Percentiles rank a stretch among this genome's conserved stretches.
Evolutionary conservation across 1,140 invertebrate genomes (phyloP).

Genomic region (Caenorhabditis elegans): WBcel235 BX284605.5:6933501-6934000

Average conservation of each 20-base stretch:
- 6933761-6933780: constrained; percentile 53
- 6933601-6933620: constrained; percentile 74
- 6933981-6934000: not conserved
- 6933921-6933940: not conserved
- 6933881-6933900: not conserved
- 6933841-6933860: not conserved
- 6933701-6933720: not conserved
- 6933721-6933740: not conserved
- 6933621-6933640: constrained; percentile 76
- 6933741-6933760: constrained; percentile 30
- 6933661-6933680: constrained; percentile 71
- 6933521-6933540: constrained; percentile 28
- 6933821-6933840: constrained; percentile 27
- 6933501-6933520: constrained; percentile 56
- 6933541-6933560: not conserved
- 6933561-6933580: not conserved
- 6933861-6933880: constrained; percentile 16
- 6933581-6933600: constrained; percentile 54
- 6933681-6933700: constrained; percentile 58
- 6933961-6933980: not conserved
- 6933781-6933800: constrained; percentile 43
- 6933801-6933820: constrained; percentile 13
- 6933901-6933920: not conserved
- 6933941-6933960: not conserved
- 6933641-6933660: constrained; percentile 74